Base-by-base conservation (phyloP, 2,888 invertebrate genomes). In the Cosmia trapezina region DNA sequence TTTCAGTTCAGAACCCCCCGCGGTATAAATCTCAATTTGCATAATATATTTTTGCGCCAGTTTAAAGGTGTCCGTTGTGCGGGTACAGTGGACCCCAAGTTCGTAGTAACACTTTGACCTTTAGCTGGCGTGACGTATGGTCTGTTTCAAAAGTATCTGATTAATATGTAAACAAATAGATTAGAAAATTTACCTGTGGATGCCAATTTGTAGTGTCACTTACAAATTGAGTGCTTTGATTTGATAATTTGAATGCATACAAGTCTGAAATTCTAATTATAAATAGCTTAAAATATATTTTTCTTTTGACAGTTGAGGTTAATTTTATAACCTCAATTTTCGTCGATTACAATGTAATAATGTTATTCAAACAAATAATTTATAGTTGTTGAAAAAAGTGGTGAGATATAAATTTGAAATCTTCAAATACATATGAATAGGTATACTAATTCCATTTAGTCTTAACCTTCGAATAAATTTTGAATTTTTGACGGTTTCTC, bases 11-110 rank as follows among this genome's bases (percentile, higher is more conserved):
- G 83, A 83, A 86, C 80, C 83, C 86, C 86, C 84, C 84, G 66
- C 61, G 76, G 90, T 89, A 91, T 91, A 90, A 91, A 91, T 91
- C 89, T 89, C 89, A 90, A 91, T 91, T 91, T 91, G 87, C 91
- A 91, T 91, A 91, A 91, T 90, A 90, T 89, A 90, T 89, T 91
- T 90, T 86, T 82, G 80, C 87, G 84, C 78, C 87, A 85, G 87
- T 37, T 37, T 37, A 37, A 37, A 37, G 37, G 37, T 37, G 37
- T 37, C 37, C 37, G 37, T 37, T 37, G 37, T 37, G 37, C 37
- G 37, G 37, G 37, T 37, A 37, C 37, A 37, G 37, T 5, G 37
- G 51, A 28, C 69, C 11, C 6, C 19, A 51, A 8, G n/a, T 12
- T 5, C 6, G 8, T 43, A n/a, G 28, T 9, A 41, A 43, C 2